Evolutionary conservation across 2,797 vertebrate genomes (phyloP).

Genomic region (Hyperoplus lanceolatus): DNA sequence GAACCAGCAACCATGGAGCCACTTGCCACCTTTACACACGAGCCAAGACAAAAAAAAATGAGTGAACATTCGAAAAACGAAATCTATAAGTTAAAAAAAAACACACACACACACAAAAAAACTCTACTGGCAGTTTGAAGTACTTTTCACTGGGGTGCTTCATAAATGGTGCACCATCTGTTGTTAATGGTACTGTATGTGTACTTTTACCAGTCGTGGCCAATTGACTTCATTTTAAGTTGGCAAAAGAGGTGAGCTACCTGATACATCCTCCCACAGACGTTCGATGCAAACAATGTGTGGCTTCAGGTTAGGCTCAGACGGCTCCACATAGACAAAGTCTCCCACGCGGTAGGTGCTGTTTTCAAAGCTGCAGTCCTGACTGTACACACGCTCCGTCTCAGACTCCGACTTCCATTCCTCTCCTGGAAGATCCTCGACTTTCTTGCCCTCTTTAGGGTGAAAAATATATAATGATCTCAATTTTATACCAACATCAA

Average conservation of each 20-base stretch:
- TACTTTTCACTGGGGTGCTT: background rate
- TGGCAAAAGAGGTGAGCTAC: conserved; percentile 73
- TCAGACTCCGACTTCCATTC: conserved; percentile 87
- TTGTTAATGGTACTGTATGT: background rate
- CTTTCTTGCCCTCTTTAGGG: conserved; percentile 88
- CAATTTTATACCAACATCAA: conserved; percentile 2
- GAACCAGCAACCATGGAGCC: conserved; percentile 98
- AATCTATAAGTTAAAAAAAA: background rate
- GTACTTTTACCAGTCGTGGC: background rate
- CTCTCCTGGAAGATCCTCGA: conserved; percentile 85
- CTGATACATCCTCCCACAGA: conserved; percentile 95
- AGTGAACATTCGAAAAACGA: background rate
- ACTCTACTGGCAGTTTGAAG: background rate
- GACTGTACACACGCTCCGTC: conserved; percentile 88
- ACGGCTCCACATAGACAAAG: conserved; percentile 95
- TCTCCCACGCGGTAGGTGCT: conserved; percentile 95
- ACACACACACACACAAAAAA: background rate
- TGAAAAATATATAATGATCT: conserved; percentile 27
- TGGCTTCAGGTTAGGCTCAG: conserved; percentile 92
- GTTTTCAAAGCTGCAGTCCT: conserved; percentile 96
- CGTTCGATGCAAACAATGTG: conserved; percentile 98
- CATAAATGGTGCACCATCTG: background rate
- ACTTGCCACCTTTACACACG: conserved; percentile 90
- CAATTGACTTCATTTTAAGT: background rate
- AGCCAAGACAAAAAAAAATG: background rate